Conservation (phyloP, 2,888 invertebrate genomes). For the Ophioninae sp. region DNA sequence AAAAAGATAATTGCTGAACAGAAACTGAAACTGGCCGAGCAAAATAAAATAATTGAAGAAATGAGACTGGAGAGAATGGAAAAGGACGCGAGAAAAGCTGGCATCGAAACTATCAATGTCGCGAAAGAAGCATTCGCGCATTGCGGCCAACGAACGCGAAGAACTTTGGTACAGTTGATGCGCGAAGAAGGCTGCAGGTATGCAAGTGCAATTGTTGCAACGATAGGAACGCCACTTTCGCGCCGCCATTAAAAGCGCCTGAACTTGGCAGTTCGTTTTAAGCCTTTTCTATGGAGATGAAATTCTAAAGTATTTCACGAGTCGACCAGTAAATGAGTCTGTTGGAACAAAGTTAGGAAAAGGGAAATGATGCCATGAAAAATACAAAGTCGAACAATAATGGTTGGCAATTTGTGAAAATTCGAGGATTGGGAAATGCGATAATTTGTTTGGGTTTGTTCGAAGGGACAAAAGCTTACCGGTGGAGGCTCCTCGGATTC, state of each 20-base stretch:
- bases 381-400: too few relatives aligned
- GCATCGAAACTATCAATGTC: conserved; percentile 82
- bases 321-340: too few relatives aligned
- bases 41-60: conserved; percentile 88
- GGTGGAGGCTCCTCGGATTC: conserved; percentile 65
- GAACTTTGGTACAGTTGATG: conserved; percentile 74
- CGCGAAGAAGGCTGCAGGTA: conserved; percentile 74
- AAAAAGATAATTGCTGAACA: conserved; percentile 88
- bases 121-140: conserved; percentile 84
- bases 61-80: conserved; percentile 87
- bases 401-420: not conserved
- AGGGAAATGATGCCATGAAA: not conserved
- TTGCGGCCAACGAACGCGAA: conserved; percentile 72
- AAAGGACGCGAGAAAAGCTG: conserved; percentile 82
- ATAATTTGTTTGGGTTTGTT: conserved; percentile 78
- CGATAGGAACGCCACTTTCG: not conserved
- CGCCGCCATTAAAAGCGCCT: too few relatives aligned
- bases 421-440: not conserved
- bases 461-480: conserved; percentile 72
- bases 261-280: too few relatives aligned
- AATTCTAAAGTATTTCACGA: too few relatives aligned
- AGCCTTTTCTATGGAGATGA: too few relatives aligned
- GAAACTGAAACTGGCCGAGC: conserved; percentile 87
- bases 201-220: conserved; percentile 21
- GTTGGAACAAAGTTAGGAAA: too few relatives aligned